Evolutionary conservation across 2,888 invertebrate species (phyloP).

Genomic region (Cynaeus angustus): DNA sequence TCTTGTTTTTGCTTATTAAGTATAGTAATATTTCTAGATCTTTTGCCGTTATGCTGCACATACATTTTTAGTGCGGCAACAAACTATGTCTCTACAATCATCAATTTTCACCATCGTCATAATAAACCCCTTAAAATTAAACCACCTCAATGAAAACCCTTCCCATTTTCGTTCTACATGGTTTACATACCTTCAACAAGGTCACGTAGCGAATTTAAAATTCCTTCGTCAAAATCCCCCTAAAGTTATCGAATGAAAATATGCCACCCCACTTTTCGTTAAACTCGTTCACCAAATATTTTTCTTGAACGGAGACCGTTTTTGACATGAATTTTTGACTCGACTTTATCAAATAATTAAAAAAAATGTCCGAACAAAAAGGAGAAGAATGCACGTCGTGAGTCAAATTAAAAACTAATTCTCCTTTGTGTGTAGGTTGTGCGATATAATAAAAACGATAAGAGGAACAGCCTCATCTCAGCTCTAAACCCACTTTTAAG

Average conservation of each 20-base stretch:
- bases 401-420: conserved; percentile 42
- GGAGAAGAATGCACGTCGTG: conserved; percentile 17
- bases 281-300: conserved; percentile 20
- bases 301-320: background rate
- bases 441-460: conserved; percentile 40
- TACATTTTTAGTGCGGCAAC: too few relatives aligned
- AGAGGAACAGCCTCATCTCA: conserved; percentile 37
- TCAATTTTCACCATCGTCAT: too few relatives aligned
- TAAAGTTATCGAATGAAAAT: conserved; percentile 36
- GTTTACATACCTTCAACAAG: conserved; percentile 21
- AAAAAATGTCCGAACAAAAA: conserved; percentile 23
- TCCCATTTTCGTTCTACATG: conserved; percentile 10
- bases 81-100: too few relatives aligned
- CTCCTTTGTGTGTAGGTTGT: conserved; percentile 41
- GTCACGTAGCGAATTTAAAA: conserved; percentile 32
- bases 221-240: conserved; percentile 20
- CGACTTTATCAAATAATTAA: conserved; percentile 22
- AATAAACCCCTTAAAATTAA: too few relatives aligned
- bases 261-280: conserved; percentile 16
- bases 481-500: conserved; percentile 41
- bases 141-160: background rate
- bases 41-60: too few relatives aligned
- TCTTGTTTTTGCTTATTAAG: too few relatives aligned
- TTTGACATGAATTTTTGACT: conserved; percentile 1
- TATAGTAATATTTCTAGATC: too few relatives aligned